A percentile compares a stretch with the other conserved stretches of the same genome.
phyloP scores from a whole-genome alignment of 2,888 invertebrate genomes.

The Rhagium mordax region DNA sequence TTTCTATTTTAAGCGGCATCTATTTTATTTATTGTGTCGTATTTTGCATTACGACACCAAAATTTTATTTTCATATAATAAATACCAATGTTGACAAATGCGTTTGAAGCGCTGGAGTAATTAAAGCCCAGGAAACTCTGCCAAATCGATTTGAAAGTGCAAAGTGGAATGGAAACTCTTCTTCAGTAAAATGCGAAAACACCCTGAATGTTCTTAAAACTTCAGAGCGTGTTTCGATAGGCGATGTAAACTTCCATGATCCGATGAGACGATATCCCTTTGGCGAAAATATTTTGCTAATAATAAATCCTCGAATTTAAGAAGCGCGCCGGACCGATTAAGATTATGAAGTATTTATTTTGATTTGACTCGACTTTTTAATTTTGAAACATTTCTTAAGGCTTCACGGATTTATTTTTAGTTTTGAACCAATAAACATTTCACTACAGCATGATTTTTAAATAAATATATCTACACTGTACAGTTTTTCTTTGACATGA shows the following conservation, averaged over 20 bases:
- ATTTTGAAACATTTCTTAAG: conserved; percentile 56
- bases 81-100: background rate
- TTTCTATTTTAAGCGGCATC: too few relatives aligned
- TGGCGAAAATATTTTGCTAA: conserved; percentile 47
- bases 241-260: background rate
- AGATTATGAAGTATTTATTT: conserved; percentile 62
- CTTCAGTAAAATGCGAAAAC: background rate
- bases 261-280: conserved; percentile 36
- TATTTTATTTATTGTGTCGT: background rate
- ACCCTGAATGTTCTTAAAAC: background rate
- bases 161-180: background rate
- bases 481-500: conserved; percentile 52
- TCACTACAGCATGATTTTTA: conserved; percentile 61
- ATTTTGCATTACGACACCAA: background rate
- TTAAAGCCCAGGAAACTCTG: background rate
- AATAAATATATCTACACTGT: conserved; percentile 59
- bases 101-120: background rate
- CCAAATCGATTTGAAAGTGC: background rate
- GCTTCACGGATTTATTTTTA: conserved; percentile 57
- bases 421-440: conserved; percentile 63
- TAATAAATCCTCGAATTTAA: conserved; percentile 49
- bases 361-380: conserved; percentile 60
- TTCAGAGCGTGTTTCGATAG: background rate
- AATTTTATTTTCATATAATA: background rate
- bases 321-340: conserved; percentile 50